Percentiles rank a stretch among this genome's conserved stretches.
Evolutionary conservation across 2,888 invertebrate species (phyloP).

Genomic region (Psylliodes chrysocephalus): DNA sequence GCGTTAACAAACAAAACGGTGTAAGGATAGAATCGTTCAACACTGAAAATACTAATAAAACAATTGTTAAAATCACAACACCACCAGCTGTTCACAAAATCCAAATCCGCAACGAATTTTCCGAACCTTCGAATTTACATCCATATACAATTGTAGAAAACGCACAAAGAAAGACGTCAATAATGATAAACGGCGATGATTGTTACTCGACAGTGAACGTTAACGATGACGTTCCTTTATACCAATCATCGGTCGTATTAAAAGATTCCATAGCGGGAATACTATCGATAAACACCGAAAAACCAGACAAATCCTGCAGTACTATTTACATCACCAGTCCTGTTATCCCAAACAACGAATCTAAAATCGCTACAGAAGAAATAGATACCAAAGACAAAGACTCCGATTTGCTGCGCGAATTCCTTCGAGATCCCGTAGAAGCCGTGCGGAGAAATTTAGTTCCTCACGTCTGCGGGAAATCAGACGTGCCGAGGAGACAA

Average conservation of each 20-base stretch:
- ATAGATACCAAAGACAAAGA: slow-evolving; percentile 33
- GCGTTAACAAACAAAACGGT: slow-evolving; percentile 57
- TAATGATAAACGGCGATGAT: slow-evolving; percentile 78
- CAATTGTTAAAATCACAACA: slow-evolving; percentile 65
- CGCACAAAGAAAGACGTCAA: slow-evolving; percentile 71
- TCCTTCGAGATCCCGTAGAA: slow-evolving; percentile 79
- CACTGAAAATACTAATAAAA: slow-evolving; percentile 57
- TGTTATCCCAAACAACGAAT: slow-evolving; percentile 43
- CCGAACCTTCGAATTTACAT: slow-evolving; percentile 50
- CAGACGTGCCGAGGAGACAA: slow-evolving; percentile 64
- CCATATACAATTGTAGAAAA: slow-evolving; percentile 57
- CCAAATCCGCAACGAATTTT: slow-evolving; percentile 67
- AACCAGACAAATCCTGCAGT: slow-evolving; percentile 56
- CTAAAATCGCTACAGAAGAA: slow-evolving; percentile 36
- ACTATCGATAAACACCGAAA: slow-evolving; percentile 41
- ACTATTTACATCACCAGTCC: slow-evolving; percentile 62
- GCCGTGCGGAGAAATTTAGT: slow-evolving; percentile 79
- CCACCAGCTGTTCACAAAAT: slow-evolving; percentile 65
- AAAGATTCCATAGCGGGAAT: slow-evolving; percentile 65
- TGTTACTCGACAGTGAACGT: slow-evolving; percentile 82
- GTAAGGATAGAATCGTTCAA: slow-evolving; percentile 46
- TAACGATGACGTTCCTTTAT: slow-evolving; percentile 74
- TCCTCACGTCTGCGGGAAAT: slow-evolving; percentile 80
- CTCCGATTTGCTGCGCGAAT: slow-evolving; percentile 66
- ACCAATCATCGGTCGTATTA: slow-evolving; percentile 79